Conservation (phyloP, 1,140 invertebrate genomes). For the Bilobella aurantiaca region DNA sequence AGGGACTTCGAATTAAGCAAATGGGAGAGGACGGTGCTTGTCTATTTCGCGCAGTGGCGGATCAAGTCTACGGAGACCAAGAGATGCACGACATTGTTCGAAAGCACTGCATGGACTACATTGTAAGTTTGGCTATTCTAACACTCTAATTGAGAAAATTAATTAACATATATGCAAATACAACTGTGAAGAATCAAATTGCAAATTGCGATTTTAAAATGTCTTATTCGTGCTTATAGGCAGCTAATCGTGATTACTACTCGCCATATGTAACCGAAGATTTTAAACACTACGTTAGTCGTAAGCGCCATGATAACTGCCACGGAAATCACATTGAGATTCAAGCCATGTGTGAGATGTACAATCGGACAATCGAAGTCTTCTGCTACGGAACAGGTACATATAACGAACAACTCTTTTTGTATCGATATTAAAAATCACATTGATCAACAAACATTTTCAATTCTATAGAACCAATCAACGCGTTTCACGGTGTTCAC, state of each 20-base stretch:
- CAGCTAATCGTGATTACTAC: conserved; percentile 79
- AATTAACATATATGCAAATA: neutral
- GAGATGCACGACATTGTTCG: conserved; percentile 78
- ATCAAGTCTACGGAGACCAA: conserved; percentile 87
- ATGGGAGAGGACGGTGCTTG: conserved; percentile 90
- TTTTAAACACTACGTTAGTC: conserved; percentile 71
- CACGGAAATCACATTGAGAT: conserved; percentile 93
- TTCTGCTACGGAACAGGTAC: conserved; percentile 76
- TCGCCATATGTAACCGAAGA: conserved; percentile 90
- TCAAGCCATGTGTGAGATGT: conserved; percentile 86
- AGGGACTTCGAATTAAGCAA: conserved; percentile 71
- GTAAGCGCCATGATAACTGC: conserved; percentile 64
- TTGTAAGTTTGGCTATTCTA: conserved; percentile 51
- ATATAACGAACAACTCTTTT: conserved; percentile 16
- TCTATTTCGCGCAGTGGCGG: conserved; percentile 79
- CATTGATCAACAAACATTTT: conserved; percentile 4
- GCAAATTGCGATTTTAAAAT: neutral
- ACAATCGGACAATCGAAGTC: conserved; percentile 83
- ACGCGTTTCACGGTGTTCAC: conserved; percentile 70
- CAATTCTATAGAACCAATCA: conserved; percentile 63
- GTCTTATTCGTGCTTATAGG: conserved; percentile 43
- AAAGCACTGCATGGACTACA: conserved; percentile 85
- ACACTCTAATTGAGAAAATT: neutral
- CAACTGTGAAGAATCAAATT: no score
- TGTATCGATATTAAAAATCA: conserved; percentile 10